Base-by-base conservation (phyloP, 2,113 vertebrate species). In the Dissostichus mawsoni region DNA sequence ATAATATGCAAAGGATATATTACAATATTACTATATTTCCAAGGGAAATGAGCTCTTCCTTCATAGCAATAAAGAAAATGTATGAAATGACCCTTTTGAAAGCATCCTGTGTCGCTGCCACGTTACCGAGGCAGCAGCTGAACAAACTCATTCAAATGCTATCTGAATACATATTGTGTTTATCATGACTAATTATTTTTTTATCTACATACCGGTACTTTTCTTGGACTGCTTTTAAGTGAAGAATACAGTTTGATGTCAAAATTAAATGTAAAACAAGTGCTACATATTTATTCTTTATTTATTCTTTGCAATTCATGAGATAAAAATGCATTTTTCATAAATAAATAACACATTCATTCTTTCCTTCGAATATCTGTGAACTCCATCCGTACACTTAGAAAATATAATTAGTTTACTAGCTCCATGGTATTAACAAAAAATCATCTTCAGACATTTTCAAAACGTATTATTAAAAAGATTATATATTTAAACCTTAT, bases 241-340 rank as follows among this genome's bases (percentile, higher is more conserved):
- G 50, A 6, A 67, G 20, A 0, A 72, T 69, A 51, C 18, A 0
- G 11, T 82, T 83, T 83, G 82, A 87, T 82, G 81, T 75, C 53
- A 88, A 13, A 81, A 41, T 61, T 51, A 69, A 45, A 78, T 69
- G 77, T 74, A 78, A 85, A 84, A 83, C 18, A 45, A 62, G 23
- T 69, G 59, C 51, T 78, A 58, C 45, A 78, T 76, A 56, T 63
- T 81, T 9, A 79, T 64, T 56, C 1, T 79, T 85, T 87, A 73
- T 29, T 29, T 29, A 29, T 29, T 29, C 41, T 83, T 74, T 87
- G 81, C 74, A 80, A 44, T 78, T 67, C 89, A 59, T 52, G 1
- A 72, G 53, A 64, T 57, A 5, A 70, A 74, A 73, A 25, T 55
- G 1, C 74, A 79, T 52, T 74, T 20, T 41, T 7, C n/a, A 84